Evolutionary conservation across 2,888 invertebrate genomes (phyloP).

Genomic region (Ophion slaviceki): DNA sequence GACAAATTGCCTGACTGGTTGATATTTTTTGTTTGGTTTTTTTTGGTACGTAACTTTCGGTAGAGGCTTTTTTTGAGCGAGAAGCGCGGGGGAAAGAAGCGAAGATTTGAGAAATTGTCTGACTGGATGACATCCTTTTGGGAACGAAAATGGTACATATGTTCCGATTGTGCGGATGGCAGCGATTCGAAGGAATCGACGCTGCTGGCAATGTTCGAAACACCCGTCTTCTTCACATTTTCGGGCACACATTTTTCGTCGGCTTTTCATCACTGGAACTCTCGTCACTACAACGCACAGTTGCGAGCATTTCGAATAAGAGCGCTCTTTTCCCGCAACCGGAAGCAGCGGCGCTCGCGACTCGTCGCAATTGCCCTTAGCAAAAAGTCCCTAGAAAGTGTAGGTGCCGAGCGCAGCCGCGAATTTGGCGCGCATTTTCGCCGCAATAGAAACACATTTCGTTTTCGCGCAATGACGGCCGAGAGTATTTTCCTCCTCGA

Average conservation of each 20-base stretch:
- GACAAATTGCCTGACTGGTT: too few species aligned
- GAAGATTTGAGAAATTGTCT: too few species aligned
- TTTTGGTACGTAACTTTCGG: too few species aligned
- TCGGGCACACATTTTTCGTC: too few species aligned
- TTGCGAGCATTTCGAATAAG: background rate
- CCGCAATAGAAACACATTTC: background rate
- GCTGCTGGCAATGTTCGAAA: too few species aligned
- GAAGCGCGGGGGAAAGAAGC: too few species aligned
- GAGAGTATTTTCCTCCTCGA: background rate
- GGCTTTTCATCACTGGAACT: too few species aligned
- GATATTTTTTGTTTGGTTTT: background rate
- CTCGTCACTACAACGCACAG: too few species aligned
- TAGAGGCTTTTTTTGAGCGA: too few species aligned
- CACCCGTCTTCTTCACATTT: too few species aligned
- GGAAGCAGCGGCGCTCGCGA: background rate
- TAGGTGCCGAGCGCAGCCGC: background rate
- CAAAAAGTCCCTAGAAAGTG: background rate
- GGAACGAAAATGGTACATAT: background rate
- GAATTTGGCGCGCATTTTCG: conserved; percentile 23
- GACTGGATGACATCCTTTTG: background rate
- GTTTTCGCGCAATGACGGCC: conserved; percentile 1
- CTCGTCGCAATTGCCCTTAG: background rate
- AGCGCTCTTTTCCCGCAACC: background rate
- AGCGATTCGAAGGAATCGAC: background rate
- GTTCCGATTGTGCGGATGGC: background rate